These are phyloP conservation scores for Epinephelus awoara DNA, from an alignment of 2,797 vertebrate species.

Conservation along the genomic window DNA sequence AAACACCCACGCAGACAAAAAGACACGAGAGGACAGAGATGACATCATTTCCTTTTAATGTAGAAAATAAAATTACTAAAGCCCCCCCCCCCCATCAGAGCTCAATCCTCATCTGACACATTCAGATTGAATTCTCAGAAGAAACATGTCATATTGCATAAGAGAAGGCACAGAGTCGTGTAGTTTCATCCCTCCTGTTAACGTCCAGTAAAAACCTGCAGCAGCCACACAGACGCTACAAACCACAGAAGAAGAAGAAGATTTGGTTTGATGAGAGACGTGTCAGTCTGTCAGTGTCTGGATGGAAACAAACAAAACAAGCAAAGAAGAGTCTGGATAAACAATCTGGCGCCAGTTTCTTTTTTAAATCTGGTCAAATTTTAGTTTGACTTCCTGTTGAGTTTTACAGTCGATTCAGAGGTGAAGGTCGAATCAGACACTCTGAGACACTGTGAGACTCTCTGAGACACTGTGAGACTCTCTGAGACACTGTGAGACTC, in stretches of 20 bases:
- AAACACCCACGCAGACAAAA: too few relatives aligned
- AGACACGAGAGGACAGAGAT: slow-evolving; percentile 3
- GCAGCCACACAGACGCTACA: neutral
- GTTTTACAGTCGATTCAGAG: neutral
- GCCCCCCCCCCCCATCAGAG: slow-evolving; percentile 49
- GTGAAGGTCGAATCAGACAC: too few relatives aligned
- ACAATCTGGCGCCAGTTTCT: slow-evolving; percentile 6
- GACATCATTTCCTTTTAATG: slow-evolving; percentile 89
- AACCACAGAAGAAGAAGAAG: neutral
- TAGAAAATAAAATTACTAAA: slow-evolving; percentile 95
- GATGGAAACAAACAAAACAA: neutral
- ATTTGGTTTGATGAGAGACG: slow-evolving; percentile 26
- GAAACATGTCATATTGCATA: slow-evolving; percentile 91
- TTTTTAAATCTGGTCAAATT: too few relatives aligned
- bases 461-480: too few relatives aligned
- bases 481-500: too few relatives aligned
- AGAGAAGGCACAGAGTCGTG: slow-evolving; percentile 92
- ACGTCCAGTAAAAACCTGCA: neutral
- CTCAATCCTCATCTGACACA: slow-evolving; percentile 85
- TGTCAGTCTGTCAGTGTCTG: neutral
- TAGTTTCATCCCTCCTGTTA: slow-evolving; percentile 46
- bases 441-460: too few relatives aligned
- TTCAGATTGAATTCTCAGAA: slow-evolving; percentile 61
- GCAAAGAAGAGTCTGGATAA: neutral
- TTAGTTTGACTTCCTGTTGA: neutral